Conservation (phyloP, 2,888 invertebrate species). For the Monoplex corrugatus region DNA sequence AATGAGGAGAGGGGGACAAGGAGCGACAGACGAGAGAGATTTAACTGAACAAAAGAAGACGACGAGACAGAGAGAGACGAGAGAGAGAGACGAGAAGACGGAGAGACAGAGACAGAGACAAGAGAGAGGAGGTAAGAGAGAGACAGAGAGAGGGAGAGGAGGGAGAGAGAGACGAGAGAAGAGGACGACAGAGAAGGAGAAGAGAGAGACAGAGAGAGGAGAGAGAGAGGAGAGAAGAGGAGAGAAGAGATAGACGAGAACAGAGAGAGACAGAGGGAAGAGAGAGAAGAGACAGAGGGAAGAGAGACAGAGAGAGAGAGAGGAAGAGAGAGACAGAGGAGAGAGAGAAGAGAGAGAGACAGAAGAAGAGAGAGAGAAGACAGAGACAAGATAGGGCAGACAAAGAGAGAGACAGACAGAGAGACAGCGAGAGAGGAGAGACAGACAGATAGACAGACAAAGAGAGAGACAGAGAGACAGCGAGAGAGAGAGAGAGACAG, state of each 20-base stretch:
- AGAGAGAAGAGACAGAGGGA: neutral
- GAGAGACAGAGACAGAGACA: no score
- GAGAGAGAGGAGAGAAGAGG: no score
- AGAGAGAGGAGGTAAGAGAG: no score
- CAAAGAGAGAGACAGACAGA: neutral
- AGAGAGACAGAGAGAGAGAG: neutral
- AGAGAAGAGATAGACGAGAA: neutral
- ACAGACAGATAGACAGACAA: no score
- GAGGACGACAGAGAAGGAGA: no score
- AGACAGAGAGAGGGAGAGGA: neutral
- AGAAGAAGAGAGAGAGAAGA: neutral
- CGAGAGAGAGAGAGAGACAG: neutral
- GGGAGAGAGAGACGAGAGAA: no score
- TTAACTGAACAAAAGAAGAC: no score
- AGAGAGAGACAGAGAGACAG: slow-evolving; percentile 11
- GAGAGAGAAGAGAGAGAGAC: neutral
- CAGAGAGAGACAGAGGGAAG: neutral
- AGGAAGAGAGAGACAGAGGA: neutral
- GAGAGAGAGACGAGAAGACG: no score
- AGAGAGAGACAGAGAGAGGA: no score
- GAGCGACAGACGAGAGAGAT: neutral
- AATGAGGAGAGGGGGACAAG: neutral
- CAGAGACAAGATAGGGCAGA: no score
- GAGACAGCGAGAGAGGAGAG: slow-evolving; percentile 14
- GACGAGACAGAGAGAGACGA: no score